Evolutionary conservation across 1,140 invertebrate species (phyloP).

Genomic region (Sitodiplosis mosellana): DNA sequence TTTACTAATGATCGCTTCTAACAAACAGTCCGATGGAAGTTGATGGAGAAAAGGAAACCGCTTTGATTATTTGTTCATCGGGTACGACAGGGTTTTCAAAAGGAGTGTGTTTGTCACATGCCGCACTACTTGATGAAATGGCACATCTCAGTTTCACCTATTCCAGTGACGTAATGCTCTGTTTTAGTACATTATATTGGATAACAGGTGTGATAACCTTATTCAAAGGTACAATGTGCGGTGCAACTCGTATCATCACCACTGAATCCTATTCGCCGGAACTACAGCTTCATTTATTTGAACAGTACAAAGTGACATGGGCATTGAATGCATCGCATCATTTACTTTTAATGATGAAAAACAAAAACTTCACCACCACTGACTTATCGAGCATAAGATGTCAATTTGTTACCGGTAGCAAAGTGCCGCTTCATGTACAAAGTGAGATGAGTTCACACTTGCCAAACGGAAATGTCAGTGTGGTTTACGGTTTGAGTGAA

Average conservation of each 20-base stretch:
- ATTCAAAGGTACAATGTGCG: neutral
- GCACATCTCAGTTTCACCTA: neutral
- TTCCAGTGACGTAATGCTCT: neutral
- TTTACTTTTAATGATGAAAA: neutral
- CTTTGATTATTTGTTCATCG: slow-evolving; percentile 33
- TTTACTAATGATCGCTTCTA: neutral
- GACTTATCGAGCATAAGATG: neutral
- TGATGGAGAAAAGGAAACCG: slow-evolving; percentile 17
- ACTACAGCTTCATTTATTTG: neutral
- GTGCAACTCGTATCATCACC: neutral
- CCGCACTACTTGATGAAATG: neutral
- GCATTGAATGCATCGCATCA: neutral
- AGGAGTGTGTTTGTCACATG: slow-evolving; percentile 20
- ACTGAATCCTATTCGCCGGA: neutral
- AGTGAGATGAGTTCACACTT: neutral
- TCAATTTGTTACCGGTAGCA: neutral
- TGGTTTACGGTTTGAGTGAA: slow-evolving; percentile 4
- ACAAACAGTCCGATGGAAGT: slow-evolving; percentile 6
- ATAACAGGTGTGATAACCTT: neutral
- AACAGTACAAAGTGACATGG: neutral
- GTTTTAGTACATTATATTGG: neutral
- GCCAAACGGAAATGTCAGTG: neutral
- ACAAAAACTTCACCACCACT: neutral
- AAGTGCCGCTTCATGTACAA: neutral
- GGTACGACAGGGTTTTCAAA: slow-evolving; percentile 65